Base-by-base conservation (phyloP, 2,888 invertebrate genomes). In the Meganola albula region DNA sequence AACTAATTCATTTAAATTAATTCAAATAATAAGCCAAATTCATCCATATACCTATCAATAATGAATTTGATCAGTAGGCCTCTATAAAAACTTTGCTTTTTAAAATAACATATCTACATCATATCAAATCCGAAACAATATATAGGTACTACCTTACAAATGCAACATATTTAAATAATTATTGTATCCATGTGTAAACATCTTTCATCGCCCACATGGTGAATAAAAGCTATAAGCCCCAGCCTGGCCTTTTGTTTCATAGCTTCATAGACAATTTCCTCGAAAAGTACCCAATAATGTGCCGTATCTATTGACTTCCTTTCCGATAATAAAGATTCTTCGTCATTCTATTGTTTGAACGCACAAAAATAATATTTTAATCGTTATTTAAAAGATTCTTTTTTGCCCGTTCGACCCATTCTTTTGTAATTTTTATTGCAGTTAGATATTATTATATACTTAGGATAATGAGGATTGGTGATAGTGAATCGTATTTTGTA, bases 221-320 rank as follows among this genome's bases (percentile, higher is more conserved):
- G 49, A 47, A 55, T 64, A 72, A 67, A 68, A 63, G 58, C 54
- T 57, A 47, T 63, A 53, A 53, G 53, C 55, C 51, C 48, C 49
- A 48, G 52, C 42, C 45, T 46, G 46, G 34, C 27, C 60, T 36
- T 71, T 80, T 80, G 80, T 82, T 76, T 79, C 73, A 76, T 27
- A 48, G 39, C 50, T 58, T 55, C 53, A 57, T 62, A 64, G 53
- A 45, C 58, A 40, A 61, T 68, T 78, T 79, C 79, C 45, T 41
- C 60, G 79, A 80, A 80, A 59, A 45, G 37, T 55, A 44, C 40
- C 60, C 68, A 70, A 75, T 78, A 74, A 68, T 57, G 55, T 54
- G 32, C 63, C 58, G 64, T 79, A 80, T 80, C 79, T 80, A 71
- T 80, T 72, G 70, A 79, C 72, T 80, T 83, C 84, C 82, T 76